Conservation (phyloP, 1,140 invertebrate genomes). For the Bombus breviceps region DNA sequence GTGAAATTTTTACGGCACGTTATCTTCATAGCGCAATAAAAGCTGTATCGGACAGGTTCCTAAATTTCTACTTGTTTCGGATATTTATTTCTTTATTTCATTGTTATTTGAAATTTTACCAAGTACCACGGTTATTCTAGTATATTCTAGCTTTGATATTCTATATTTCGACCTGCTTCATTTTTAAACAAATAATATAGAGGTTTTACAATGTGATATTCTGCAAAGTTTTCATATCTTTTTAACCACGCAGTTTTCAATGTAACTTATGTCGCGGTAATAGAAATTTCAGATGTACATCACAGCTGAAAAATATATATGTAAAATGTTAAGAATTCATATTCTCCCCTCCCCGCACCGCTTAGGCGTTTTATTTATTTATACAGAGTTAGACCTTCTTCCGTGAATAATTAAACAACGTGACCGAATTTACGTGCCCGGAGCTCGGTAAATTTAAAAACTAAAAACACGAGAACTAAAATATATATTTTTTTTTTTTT, state of each 20-base stretch:
- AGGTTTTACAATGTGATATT: background rate
- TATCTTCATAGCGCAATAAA: conserved; percentile 5
- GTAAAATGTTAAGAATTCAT: background rate
- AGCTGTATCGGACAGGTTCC: too few species aligned
- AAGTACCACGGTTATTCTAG: too few species aligned
- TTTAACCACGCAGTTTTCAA: background rate
- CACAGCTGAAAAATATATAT: background rate
- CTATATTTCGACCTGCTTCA: background rate
- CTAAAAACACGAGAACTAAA: background rate
- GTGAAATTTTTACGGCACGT: conserved; percentile 10
- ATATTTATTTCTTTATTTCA: background rate
- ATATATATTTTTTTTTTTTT: background rate
- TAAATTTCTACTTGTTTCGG: background rate
- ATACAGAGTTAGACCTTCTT: background rate
- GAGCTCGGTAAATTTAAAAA: background rate
- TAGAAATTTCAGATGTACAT: background rate
- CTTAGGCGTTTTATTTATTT: background rate
- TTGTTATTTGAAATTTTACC: background rate
- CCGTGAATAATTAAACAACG: background rate
- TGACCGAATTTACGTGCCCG: background rate
- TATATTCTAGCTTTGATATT: too few species aligned
- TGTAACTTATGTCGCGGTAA: background rate
- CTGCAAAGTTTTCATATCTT: background rate
- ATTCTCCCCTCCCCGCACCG: too few species aligned
- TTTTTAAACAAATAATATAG: background rate